These are phyloP conservation scores for Conopomorpha cramerella DNA, from an alignment of 1,140 invertebrate species.

Conservation along the genomic window DNA sequence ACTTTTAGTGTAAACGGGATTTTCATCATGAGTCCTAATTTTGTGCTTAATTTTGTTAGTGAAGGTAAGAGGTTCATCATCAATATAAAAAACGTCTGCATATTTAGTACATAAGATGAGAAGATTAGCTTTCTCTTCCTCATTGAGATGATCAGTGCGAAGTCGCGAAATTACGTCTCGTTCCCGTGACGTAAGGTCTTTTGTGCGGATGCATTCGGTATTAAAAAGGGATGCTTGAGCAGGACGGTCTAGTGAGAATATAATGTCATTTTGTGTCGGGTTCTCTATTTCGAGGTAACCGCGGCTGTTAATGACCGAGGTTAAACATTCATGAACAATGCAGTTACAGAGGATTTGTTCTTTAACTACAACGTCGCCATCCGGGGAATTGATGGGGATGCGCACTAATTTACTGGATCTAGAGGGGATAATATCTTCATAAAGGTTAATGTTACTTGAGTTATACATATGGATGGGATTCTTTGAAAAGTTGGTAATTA, in stretches of 20 bases:
- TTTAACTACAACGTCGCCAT: neutral
- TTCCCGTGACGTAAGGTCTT: neutral
- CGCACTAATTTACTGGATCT: neutral
- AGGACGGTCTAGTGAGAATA: neutral
- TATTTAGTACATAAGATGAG: slow-evolving; percentile 11
- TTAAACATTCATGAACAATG: neutral
- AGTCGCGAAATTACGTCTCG: slow-evolving; percentile 9
- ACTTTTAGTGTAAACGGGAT: slow-evolving; percentile 7
- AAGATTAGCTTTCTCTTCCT: slow-evolving; percentile 11
- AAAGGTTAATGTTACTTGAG: neutral
- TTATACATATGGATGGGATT: neutral
- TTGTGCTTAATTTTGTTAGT: slow-evolving; percentile 13
- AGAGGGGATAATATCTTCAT: neutral
- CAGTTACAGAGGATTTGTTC: neutral
- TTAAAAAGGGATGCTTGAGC: neutral
- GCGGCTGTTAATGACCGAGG: neutral
- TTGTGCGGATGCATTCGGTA: neutral
- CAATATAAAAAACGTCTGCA: slow-evolving; percentile 13
- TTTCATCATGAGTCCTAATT: slow-evolving; percentile 10
- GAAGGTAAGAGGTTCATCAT: slow-evolving; percentile 7
- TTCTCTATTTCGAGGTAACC: neutral
- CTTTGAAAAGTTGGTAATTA: neutral
- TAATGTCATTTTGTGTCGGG: neutral
- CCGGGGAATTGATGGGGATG: neutral
- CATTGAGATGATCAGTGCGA: slow-evolving; percentile 9